Percentiles rank a stretch among this genome's conserved stretches.
Evolutionary conservation across 92 coral and sea anemone genomes (phyloP).

Genomic region (Palythoa heliodiscus): DNA sequence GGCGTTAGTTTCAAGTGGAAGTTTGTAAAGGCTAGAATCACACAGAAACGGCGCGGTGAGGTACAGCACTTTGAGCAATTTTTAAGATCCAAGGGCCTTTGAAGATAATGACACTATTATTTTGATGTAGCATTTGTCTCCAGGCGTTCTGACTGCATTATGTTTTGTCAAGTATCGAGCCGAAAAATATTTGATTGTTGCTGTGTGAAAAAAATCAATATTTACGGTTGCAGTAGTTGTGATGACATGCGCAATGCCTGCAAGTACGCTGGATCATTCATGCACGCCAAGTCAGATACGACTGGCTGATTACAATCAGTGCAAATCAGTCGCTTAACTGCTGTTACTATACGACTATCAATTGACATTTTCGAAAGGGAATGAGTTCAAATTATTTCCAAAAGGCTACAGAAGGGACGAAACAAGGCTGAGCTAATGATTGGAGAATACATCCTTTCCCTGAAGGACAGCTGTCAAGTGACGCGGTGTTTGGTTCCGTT

Average conservation of each 20-base stretch:
- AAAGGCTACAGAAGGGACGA: constrained; percentile 9
- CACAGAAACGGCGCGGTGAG: neutral
- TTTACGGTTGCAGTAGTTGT: neutral
- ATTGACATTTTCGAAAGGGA: neutral
- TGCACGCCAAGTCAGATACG: neutral
- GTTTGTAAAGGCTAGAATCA: no score
- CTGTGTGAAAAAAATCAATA: neutral
- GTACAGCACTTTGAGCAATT: neutral
- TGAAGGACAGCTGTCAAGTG: constrained; percentile 30
- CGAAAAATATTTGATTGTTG: neutral
- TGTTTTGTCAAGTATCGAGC: neutral
- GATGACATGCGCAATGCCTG: no score
- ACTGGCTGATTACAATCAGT: neutral
- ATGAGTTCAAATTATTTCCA: neutral
- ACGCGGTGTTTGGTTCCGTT: neutral
- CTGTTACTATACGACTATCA: neutral
- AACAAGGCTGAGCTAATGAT: neutral
- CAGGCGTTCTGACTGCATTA: neutral
- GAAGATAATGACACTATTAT: neutral
- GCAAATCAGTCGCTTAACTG: neutral
- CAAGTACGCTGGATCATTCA: neutral
- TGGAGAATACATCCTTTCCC: neutral
- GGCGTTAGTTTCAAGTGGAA: neutral
- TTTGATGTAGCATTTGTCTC: neutral
- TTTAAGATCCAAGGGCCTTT: neutral